Base-by-base conservation (phyloP, 2,113 vertebrate species). In the Kryptolebias marmoratus region DNA sequence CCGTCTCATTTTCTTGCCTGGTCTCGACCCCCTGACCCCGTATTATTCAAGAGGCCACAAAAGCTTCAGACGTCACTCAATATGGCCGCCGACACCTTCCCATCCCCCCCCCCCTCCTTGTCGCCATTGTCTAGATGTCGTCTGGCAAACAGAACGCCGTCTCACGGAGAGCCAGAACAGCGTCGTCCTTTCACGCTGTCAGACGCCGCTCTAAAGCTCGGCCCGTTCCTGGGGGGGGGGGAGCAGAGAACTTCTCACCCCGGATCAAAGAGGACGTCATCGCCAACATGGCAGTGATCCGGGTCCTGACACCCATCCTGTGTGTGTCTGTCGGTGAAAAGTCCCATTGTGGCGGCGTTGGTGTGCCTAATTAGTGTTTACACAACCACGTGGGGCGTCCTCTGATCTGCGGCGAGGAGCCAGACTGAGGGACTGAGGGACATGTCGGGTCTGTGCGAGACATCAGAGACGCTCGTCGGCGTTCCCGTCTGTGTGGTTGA, bases 281-380 rank as follows among this genome's bases (percentile, higher is more conserved):
- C 54, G 88, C 61, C 87, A 90, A 90, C 85, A 90, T 86, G 80
- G 88, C 88, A 86, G 71, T 71, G 80, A 81, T 87, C 87, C 86
- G 79, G 30, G 65, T 73, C 79, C 81, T 77, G 79, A 82, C 82
- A 73, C 32, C 52, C 78, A 49, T 69, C 64, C 67, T 52, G 22
- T 65, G 36, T 67, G 60, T 72, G 65, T 74, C 54, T 75, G 67
- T 58, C 56, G 68, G 56, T 90, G 83, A 92, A 91, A 81, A 86
- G 89, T 82, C 64, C 88, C 75, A 87, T 92, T 93, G 92, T 93
- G 88, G 69, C 64, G 3, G 32, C 75, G 79, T 85, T 79, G 89
- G 81, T 78, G 72, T 84, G 83, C 72, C 87, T 91, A 93, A 93
- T 94, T 93, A 92, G 90, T 87, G 88, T 89, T 86, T 91, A 90